Base-by-base conservation (phyloP, 2,797 vertebrate species). In the Mastacembelus armatus region DNA sequence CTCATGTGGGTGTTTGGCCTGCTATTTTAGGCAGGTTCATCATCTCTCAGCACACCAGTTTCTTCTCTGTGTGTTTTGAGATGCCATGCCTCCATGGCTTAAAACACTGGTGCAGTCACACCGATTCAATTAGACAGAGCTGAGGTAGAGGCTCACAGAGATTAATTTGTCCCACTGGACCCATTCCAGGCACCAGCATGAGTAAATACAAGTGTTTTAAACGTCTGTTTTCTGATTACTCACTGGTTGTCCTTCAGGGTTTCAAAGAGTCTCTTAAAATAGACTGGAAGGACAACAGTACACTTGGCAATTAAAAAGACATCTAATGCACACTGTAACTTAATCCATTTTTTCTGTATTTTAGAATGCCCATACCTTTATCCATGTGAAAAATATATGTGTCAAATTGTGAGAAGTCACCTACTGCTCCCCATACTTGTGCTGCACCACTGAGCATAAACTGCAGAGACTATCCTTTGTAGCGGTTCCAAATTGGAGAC, bases 1-100 rank as follows among this genome's bases (percentile, higher is more conserved):
- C 62, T 58, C 56, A 10, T n/a, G 78, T 85, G 81, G 81, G 83
- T 51, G 69, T 78, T 30, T 43, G 32, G 10, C 16, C 42, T 24
- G 68, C 74, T 86, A 81, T 85, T 83, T 85, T 65, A 10, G 43
- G 66, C 74, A 43, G 26, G 48, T 71, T 66, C 60, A 67, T 44
- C 62, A n/a, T 74, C 16, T 27, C 22, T 56, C 62, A 0, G 35
- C 62, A 39, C 62, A 60, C 44, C 19, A 5, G 18, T 8, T 48
- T 76, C 18, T 32, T 38, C 38, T 59, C 22, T 36, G 15, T 68
- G 32, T 50, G 47, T 42, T 33, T 27, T 66, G 12, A 48, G 52
- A 74, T 57, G 35, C 32, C 16, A 30, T 49, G 63, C 43, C 56
- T 62, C 58, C 18, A n/a, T n/a, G 44, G 36, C 9, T 54, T 59